A percentile compares a stretch with the other conserved stretches of the same genome.
phyloP scores from a whole-genome alignment of 2,888 invertebrate species.

The Drosophila robusta region DNA sequence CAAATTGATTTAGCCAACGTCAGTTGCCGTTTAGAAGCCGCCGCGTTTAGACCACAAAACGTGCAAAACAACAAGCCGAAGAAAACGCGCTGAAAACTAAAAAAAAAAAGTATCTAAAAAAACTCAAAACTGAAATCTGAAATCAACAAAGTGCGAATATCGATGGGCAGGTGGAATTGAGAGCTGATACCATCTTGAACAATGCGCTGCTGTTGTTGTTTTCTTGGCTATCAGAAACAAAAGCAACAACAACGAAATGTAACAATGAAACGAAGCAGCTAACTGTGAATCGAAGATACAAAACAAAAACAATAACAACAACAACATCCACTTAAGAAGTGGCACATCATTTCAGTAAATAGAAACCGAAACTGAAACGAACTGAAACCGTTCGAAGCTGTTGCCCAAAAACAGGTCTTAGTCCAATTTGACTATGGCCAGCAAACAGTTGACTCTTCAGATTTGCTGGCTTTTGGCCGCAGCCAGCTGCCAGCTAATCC shows the following conservation, averaged over 20 bases:
- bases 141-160: constrained; percentile 65
- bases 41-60: constrained; percentile 66
- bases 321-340: constrained; percentile 52
- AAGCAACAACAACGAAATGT: constrained; percentile 56
- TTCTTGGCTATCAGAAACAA: constrained; percentile 13
- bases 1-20: constrained; percentile 74
- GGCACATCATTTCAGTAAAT: constrained; percentile 66
- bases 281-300: constrained; percentile 61
- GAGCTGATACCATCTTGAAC: constrained; percentile 31
- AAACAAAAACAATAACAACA: constrained; percentile 8
- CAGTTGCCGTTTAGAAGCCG: constrained; percentile 78
- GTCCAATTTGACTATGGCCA: constrained; percentile 48
- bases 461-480: constrained; percentile 32
- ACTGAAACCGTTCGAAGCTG: constrained; percentile 37
- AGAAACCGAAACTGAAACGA: constrained; percentile 65
- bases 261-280: constrained; percentile 52
- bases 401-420: constrained; percentile 28
- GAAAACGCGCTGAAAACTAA: constrained; percentile 19
- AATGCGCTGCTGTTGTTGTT: constrained; percentile 42
- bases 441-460: constrained; percentile 31
- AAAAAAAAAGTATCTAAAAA: constrained; percentile 10
- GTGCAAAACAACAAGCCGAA: constrained; percentile 10
- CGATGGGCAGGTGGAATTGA: constrained; percentile 53
- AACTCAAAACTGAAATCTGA: constrained; percentile 16
- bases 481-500: constrained; percentile 15